Conservation (phyloP, 2,888 invertebrate genomes). For the Thera britannica region DNA sequence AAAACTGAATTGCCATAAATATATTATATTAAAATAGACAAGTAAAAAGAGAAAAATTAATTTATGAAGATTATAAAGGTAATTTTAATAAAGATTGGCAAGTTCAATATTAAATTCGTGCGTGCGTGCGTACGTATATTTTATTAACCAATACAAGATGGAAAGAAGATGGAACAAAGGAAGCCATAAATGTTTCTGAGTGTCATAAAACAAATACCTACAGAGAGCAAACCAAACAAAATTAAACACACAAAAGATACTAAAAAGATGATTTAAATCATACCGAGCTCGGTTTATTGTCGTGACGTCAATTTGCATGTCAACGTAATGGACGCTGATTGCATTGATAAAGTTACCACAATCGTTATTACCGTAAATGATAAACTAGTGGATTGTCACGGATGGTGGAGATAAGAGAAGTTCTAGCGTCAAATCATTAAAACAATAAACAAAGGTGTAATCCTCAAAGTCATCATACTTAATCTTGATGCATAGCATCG, state of each 20-base stretch:
- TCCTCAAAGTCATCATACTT: neutral
- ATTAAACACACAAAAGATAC: conserved; percentile 22
- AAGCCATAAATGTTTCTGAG: conserved; percentile 9
- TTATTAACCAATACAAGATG: neutral
- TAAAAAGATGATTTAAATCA: conserved; percentile 32
- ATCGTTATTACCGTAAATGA: conserved; percentile 33
- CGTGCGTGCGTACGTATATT: neutral
- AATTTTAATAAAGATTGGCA: too few relatives aligned
- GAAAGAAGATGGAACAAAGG: neutral
- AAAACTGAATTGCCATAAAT: neutral
- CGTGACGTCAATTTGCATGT: conserved; percentile 41
- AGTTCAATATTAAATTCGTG: too few relatives aligned
- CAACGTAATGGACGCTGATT: conserved; percentile 38
- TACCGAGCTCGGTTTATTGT: conserved; percentile 30
- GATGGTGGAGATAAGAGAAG: conserved; percentile 24
- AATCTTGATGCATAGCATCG: neutral
- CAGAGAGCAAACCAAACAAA: conserved; percentile 21
- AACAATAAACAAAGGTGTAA: conserved; percentile 4
- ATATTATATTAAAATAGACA: neutral
- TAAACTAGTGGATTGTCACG: conserved; percentile 20
- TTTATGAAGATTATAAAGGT: neutral
- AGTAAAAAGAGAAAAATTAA: neutral
- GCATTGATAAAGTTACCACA: conserved; percentile 39
- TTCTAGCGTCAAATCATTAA: conserved; percentile 9
- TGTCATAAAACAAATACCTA: conserved; percentile 11